Base-by-base conservation (phyloP, 92 coral and sea anemone species). In the Metridium senile region DNA sequence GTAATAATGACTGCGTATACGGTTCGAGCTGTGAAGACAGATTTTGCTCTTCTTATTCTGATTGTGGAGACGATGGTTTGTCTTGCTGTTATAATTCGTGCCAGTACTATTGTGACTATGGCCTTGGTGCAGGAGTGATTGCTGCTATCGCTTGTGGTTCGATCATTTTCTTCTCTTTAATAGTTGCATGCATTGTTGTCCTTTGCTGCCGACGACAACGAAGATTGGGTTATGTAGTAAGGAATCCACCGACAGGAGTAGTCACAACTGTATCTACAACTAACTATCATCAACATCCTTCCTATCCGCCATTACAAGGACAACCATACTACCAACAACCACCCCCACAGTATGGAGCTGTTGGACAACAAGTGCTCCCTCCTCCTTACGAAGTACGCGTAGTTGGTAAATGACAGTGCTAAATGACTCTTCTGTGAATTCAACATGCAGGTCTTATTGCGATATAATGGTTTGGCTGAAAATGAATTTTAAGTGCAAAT, bases 321-420 rank as follows among this genome's bases (percentile, higher is more conserved):
- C 62, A 71, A 71, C 46, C 39, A 26, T 13, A 32, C 65, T 71
- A 71, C 61, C 66, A 59, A 22, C 76, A 1, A 56, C 63, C 28
- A 28, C 76, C 76, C 17, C 76, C 63, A 0, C 76, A 59, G 66
- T 59, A 59, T 54, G 21, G 49, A 4, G 13, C 49, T 39, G 49
- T 39, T 6, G 49, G 49, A 4, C 8, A 6, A 39, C 49, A 39
- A 39, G 49, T 39, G 13, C 49, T 4, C 13, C 13, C 59, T 21
- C 59, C 59, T 9, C 59, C 59, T 20, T 54, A 54, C 25, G 59
- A 54, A 54, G 59, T 4, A 39, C 49, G 49, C 13, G 49, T 39
- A 4, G 49, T 39, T 39, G 49, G 13, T 39, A 39, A n/a, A n/a
- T n/a, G n/a, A n/a, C n/a, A n/a, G n/a, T n/a, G n/a, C n/a, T n/a